phyloP scores from a whole-genome alignment of 2,797 vertebrate genomes.

The Acanthurus lineatus region DNA sequence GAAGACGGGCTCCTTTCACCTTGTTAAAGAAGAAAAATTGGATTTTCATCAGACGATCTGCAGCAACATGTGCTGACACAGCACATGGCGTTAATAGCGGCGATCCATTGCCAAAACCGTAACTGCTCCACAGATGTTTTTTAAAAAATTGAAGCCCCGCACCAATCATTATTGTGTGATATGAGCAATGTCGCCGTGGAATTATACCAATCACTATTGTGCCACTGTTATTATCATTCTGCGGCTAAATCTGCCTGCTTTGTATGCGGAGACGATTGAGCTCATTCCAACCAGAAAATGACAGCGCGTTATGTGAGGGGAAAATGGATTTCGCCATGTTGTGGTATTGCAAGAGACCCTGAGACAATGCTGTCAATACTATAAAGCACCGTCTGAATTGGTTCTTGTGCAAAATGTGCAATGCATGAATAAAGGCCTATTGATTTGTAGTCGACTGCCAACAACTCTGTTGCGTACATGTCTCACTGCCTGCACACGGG shows the following conservation, averaged over 20 bases:
- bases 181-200: conserved; percentile 18
- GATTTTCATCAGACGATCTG: conserved; percentile 19
- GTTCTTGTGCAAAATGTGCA: conserved; percentile 54
- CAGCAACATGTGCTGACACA: conserved; percentile 13
- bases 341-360: conserved; percentile 43
- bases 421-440: conserved; percentile 62
- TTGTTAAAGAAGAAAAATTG: conserved; percentile 31
- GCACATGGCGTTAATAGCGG: conserved; percentile 3
- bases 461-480: conserved; percentile 29
- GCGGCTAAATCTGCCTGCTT: conserved; percentile 53
- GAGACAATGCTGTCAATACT: conserved; percentile 68
- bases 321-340: conserved; percentile 61
- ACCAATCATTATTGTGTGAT: conserved; percentile 33
- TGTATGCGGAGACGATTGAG: conserved; percentile 49
- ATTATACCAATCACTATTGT: conserved; percentile 34
- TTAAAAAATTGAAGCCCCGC: conserved; percentile 7
- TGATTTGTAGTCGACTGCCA: conserved; percentile 48
- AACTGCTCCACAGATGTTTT: conserved; percentile 18
- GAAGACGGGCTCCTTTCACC: neutral
- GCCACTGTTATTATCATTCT: conserved; percentile 21
- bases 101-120: neutral
- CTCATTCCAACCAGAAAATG: conserved; percentile 64
- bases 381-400: conserved; percentile 50
- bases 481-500: conserved; percentile 28
- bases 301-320: conserved; percentile 63